Evolutionary conservation across 2,888 invertebrate genomes (phyloP), one percentile per base, ranked within the genome.

Genomic region (Morpho achilles): DNA sequence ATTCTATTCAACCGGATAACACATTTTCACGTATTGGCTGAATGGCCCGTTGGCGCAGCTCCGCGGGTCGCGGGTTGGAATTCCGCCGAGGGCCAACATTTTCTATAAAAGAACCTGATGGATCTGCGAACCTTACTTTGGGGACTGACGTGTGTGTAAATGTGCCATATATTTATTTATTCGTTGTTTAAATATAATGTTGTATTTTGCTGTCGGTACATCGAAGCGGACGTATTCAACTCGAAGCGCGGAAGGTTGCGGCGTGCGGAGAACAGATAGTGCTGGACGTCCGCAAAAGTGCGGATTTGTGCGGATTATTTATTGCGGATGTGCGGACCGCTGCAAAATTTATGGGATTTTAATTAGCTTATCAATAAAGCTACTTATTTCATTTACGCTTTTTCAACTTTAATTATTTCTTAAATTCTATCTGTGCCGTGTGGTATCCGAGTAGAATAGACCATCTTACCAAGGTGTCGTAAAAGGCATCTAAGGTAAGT

Each of bases 231-330:
- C 85, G 84, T 84, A 83, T 85, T 84, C 80, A 73, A 73, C 69
- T 73, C 79, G 87, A 87, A 77, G 86, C 79, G 85, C 76, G 79
- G 83, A 88, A 87, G 88, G 88, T 86, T 80, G 80, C 80, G 74
- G 84, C 75, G 84, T 89, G 89, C 82, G 77, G 75, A 73, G 73
- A 79, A 74, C 87, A 87, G 89, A 89, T 89, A 89, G 88, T 85
- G 82, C 62, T 69, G 77, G 69, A 71, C 77, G 79, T 72, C 74
- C 73, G 77, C 78, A 76, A 75, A 77, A 79, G 79, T 74, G 73
- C 73, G 85, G 86, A 84, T 85, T 82, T 84, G 68, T 71, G 66
- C 67, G 64, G 66, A 69, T 80, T 78, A 86, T 87, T 87, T 88
- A 88, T 80, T 79, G 66, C 72, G 64, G 53, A 59, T 56, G 63